Evolutionary conservation across 2,888 invertebrate genomes (phyloP).

Genomic region (Gasteruption jaculator): DNA sequence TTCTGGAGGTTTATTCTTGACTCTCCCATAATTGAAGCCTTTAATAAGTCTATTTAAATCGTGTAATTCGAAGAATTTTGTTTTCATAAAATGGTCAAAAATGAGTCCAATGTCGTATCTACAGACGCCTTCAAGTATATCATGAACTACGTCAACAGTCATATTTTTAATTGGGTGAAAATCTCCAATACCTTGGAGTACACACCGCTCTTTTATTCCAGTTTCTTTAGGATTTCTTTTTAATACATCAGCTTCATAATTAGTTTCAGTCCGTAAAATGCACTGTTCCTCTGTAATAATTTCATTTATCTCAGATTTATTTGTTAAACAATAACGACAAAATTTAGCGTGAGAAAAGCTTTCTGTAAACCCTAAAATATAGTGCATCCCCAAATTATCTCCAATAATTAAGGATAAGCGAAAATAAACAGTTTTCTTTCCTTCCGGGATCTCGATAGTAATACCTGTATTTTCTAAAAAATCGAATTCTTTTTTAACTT

Average conservation of each 20-base stretch:
- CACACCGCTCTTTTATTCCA: constrained; percentile 19
- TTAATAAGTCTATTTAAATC: no score
- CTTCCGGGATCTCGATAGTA: constrained; percentile 2
- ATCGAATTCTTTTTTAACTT: constrained; percentile 22
- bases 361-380: constrained; percentile 22
- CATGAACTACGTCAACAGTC: constrained; percentile 23
- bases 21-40: no score
- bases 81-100: no score
- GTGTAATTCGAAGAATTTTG: neutral
- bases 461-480: constrained; percentile 20
- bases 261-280: constrained; percentile 9
- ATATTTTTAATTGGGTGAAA: constrained; percentile 22
- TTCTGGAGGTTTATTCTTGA: no score
- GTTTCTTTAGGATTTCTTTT: constrained; percentile 10
- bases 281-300: constrained; percentile 14
- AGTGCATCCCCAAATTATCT: constrained; percentile 23
- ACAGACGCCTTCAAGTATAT: constrained; percentile 20
- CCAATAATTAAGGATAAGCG: constrained; percentile 20
- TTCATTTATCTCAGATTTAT: constrained; percentile 12
- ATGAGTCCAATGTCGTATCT: constrained; percentile 24
- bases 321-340: constrained; percentile 24
- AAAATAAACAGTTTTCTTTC: constrained; percentile 18
- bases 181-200: constrained; percentile 15
- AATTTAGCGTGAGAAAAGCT: constrained; percentile 20
- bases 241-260: constrained; percentile 17